These are phyloP conservation scores for Eupeodes latifasciatus DNA, from an alignment of 2,888 invertebrate species.

Conservation along the genomic window DNA sequence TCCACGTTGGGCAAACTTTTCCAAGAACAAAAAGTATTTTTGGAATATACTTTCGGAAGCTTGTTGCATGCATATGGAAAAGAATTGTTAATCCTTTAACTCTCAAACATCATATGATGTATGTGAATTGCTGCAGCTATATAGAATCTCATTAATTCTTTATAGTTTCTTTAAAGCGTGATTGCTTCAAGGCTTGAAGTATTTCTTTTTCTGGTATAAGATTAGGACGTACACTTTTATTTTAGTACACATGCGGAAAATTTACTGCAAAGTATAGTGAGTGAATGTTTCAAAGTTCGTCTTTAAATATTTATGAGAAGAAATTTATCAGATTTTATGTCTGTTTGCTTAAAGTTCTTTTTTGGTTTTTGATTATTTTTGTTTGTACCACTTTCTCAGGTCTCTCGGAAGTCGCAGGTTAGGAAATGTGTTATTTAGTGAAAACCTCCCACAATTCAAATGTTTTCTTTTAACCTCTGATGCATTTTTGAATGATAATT, in stretches of 20 bases:
- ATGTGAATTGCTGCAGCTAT: too few relatives aligned
- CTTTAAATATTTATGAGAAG: not conserved
- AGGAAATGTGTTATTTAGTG: too few relatives aligned
- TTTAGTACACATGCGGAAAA: not conserved
- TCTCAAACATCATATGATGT: not conserved
- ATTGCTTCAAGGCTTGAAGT: not conserved
- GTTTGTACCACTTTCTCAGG: not conserved
- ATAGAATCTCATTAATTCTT: not conserved
- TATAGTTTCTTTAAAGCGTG: not conserved
- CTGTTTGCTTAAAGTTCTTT: not conserved
- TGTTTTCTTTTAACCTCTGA: too few relatives aligned
- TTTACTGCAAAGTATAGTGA: not conserved
- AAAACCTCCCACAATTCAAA: too few relatives aligned
- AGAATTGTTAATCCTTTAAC: constrained; percentile 9
- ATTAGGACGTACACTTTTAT: not conserved
- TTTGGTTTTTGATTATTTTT: too few relatives aligned
- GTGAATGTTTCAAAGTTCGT: not conserved
- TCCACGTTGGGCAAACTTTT: constrained; percentile 18
- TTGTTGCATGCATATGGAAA: constrained; percentile 7
- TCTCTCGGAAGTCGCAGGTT: not conserved
- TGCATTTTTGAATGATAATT: too few relatives aligned
- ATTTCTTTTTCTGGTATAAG: not conserved
- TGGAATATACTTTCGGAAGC: not conserved
- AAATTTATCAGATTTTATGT: not conserved
- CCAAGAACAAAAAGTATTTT: not conserved